Percentiles rank a stretch among this genome's conserved stretches.
phyloP scores from a whole-genome alignment of 2,113 vertebrate genomes.

The Malurus alboscapulatus region DNA sequence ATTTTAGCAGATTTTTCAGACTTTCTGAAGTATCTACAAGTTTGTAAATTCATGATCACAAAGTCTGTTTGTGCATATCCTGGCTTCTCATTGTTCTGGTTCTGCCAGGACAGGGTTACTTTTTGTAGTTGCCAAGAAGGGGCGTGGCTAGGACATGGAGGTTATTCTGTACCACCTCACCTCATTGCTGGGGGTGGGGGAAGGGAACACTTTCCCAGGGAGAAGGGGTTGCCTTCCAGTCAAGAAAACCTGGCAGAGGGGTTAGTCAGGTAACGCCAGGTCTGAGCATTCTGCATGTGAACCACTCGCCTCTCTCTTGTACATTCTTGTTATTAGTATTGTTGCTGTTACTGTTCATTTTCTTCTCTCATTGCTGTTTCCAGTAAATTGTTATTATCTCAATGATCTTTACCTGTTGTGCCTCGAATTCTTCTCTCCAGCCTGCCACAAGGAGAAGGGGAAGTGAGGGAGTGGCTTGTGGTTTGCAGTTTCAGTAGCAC shows the following conservation, averaged over 20 bases:
- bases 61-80: neutral
- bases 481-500: neutral
- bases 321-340: neutral
- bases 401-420: neutral
- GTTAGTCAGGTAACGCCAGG: fast-evolving
- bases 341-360: fast-evolving
- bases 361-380: neutral
- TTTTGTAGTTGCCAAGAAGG: neutral
- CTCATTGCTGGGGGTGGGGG: neutral
- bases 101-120: neutral
- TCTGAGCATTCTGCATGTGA: neutral
- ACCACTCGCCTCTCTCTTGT: neutral
- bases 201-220: neutral
- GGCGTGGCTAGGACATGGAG: neutral
- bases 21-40: neutral
- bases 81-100: neutral
- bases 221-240: neutral
- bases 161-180: neutral
- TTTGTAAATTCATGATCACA: neutral
- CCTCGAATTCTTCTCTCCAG: neutral
- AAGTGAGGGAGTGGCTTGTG: fast-evolving
- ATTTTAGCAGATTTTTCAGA: neutral
- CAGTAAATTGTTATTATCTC: neutral
- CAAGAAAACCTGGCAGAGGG: neutral
- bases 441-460: neutral